Percentiles rank a stretch among this genome's conserved stretches.
Evolutionary conservation across 1,140 invertebrate genomes (phyloP).

Genomic region (Carcinoscorpius rotundicauda): DNA sequence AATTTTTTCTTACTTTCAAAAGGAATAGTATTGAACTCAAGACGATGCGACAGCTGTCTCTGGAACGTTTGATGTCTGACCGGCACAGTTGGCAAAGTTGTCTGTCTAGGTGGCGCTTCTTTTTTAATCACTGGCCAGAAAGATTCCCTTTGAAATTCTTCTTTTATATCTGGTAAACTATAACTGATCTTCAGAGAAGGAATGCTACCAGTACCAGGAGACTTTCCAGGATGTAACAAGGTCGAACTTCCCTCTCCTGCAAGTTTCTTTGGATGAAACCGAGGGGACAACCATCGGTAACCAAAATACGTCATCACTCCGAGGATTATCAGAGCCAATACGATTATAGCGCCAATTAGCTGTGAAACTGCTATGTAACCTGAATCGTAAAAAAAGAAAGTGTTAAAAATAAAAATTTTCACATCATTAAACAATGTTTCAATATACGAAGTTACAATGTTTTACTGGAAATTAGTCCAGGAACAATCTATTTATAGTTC

Average conservation of each 20-base stretch:
- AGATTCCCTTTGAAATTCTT: slow-evolving; percentile 6
- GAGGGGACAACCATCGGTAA: not conserved
- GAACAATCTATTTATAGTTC: too few species aligned
- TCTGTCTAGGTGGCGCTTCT: slow-evolving; percentile 15
- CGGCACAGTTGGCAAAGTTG: slow-evolving; percentile 19
- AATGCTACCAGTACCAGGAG: slow-evolving; percentile 3
- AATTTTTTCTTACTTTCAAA: slow-evolving; percentile 13
- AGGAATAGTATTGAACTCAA: slow-evolving; percentile 14
- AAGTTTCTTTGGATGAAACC: not conserved
- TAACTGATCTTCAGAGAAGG: slow-evolving; percentile 16
- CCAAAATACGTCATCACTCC: slow-evolving; percentile 1
- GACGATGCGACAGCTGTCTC: slow-evolving; percentile 15
- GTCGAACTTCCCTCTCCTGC: not conserved
- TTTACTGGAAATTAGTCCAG: too few species aligned
- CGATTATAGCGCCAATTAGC: not conserved
- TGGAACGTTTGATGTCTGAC: slow-evolving; percentile 18
- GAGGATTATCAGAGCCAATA: not conserved
- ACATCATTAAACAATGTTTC: too few species aligned
- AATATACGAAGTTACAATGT: too few species aligned
- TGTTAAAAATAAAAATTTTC: too few species aligned
- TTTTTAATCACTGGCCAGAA: slow-evolving; percentile 4
- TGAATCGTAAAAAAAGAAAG: too few species aligned
- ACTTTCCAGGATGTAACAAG: not conserved
- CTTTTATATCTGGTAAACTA: slow-evolving; percentile 15
- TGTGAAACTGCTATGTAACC: not conserved